Base-by-base conservation (phyloP, 2,888 invertebrate species). In the Netelia melanura region DNA sequence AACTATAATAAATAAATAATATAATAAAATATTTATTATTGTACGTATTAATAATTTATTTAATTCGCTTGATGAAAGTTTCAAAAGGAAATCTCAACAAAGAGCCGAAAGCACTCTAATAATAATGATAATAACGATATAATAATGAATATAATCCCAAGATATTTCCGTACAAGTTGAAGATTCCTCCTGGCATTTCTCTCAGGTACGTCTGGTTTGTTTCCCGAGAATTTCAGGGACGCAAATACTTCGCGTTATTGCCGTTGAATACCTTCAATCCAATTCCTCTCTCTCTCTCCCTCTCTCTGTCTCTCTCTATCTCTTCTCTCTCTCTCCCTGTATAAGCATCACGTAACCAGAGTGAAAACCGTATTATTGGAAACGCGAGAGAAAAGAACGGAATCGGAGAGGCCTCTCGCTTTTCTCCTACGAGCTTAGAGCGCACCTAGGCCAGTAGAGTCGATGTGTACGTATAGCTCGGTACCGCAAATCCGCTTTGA, bases 401-500 rank as follows among this genome's bases (percentile, higher is more conserved):
- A 67, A 64, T 67, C 67, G 44, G 44, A 44, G 80, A 67, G 67
- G 61, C 67, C 56, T 68, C 64, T 48, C 62, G 62, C 52, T 64
- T n/a, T 25, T 62, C 30, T 14, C 17, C 30, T 62, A 6, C 58
- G 43, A 17, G 23, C 67, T 44, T 8, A n/a, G 30, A 30, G 30
- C 30, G 5, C 17, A 17, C 17, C 17, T 30, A 30, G 30, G 30
- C 30, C 30, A 30, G 30, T 30, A 30, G 30, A 30, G 3, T 30
- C 30, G 3, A 30, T 5, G 30, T 30, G 30, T 30, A 30, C 30
- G 5, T 30, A 30, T 5, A 30, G 54, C 30, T 54, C 48, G 43
- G 30, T 64, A 23, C 71, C 76, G 81, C 64, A 81, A 78, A 78
- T 85, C 81, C 77, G 81, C 84, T 85, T 84, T 84, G 81, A 71